Conservation (phyloP, 2,797 vertebrate species). For the Liparis tanakae region DNA sequence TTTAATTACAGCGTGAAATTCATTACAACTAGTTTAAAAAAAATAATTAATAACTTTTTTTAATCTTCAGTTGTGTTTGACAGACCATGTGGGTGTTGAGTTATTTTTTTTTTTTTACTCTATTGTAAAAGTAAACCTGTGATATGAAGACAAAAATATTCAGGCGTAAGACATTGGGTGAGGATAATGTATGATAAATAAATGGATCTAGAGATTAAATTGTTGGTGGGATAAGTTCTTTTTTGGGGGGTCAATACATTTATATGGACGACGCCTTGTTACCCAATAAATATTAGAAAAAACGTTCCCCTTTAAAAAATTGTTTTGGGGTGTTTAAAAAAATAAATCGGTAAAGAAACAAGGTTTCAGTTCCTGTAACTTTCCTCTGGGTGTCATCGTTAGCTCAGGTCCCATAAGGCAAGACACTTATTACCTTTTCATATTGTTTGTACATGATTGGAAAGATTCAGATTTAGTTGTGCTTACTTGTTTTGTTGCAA, state of each 20-base stretch:
- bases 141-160: background rate
- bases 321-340: background rate
- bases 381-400: background rate
- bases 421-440: background rate
- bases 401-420: background rate
- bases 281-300: background rate
- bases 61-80: background rate
- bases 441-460: background rate
- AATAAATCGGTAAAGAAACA: too few species aligned
- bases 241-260: background rate
- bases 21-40: background rate
- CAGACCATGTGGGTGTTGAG: too few species aligned
- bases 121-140: background rate
- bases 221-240: background rate
- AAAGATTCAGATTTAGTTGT: too few species aligned
- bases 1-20: constrained; percentile 56
- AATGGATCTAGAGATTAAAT: background rate
- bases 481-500: too few species aligned
- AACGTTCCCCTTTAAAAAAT: background rate
- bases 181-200: background rate
- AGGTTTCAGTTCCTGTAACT: too few species aligned
- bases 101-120: background rate
- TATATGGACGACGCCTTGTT: background rate
- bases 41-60: background rate
- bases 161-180: background rate